Percentiles rank a stretch among this genome's conserved stretches.
Evolutionary conservation across 1,140 invertebrate species (phyloP).

Genomic region (Drosophila lacertosa): DNA sequence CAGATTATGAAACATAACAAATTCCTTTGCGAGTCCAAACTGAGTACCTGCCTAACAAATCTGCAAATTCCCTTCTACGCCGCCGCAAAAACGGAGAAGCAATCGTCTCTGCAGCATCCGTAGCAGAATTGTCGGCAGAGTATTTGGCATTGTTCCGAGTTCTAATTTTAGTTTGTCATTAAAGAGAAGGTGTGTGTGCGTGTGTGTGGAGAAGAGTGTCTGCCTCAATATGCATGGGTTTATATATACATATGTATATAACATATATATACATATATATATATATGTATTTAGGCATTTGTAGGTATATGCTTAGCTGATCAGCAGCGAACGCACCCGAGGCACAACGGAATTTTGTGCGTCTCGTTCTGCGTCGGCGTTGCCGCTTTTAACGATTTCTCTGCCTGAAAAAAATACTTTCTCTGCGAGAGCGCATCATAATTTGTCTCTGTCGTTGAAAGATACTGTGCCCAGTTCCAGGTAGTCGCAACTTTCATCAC

Average conservation of each 20-base stretch:
- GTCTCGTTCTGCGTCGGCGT: slow-evolving; percentile 50
- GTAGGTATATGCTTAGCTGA: neutral
- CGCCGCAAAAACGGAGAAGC: slow-evolving; percentile 32
- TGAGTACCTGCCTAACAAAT: slow-evolving; percentile 8
- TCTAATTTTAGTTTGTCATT: slow-evolving; percentile 82
- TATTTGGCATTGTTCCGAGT: slow-evolving; percentile 83
- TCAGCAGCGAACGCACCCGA: slow-evolving; percentile 29
- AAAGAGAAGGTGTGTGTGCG: slow-evolving; percentile 68
- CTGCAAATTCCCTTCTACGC: slow-evolving; percentile 21
- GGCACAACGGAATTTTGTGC: slow-evolving; percentile 42
- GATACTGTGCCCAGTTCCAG: slow-evolving; percentile 17
- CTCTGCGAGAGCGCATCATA: slow-evolving; percentile 23
- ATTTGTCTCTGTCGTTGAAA: slow-evolving; percentile 38
- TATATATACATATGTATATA: slow-evolving; percentile 29
- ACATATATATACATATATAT: slow-evolving; percentile 11
- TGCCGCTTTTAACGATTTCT: slow-evolving; percentile 40
- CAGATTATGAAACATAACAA: slow-evolving; percentile 31
- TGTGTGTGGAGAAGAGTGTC: slow-evolving; percentile 39
- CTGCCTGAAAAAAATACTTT: slow-evolving; percentile 33
- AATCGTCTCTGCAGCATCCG: slow-evolving; percentile 27
- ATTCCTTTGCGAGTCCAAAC: slow-evolving; percentile 1
- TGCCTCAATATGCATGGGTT: too few species aligned
- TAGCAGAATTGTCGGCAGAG: slow-evolving; percentile 70
- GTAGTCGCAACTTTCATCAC: slow-evolving; percentile 19
- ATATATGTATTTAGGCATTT: slow-evolving; percentile 23